Evolutionary conservation across 1,140 invertebrate genomes (phyloP), one percentile per base, ranked within the genome.

Genomic region (Diploscapter pachys): DNA sequence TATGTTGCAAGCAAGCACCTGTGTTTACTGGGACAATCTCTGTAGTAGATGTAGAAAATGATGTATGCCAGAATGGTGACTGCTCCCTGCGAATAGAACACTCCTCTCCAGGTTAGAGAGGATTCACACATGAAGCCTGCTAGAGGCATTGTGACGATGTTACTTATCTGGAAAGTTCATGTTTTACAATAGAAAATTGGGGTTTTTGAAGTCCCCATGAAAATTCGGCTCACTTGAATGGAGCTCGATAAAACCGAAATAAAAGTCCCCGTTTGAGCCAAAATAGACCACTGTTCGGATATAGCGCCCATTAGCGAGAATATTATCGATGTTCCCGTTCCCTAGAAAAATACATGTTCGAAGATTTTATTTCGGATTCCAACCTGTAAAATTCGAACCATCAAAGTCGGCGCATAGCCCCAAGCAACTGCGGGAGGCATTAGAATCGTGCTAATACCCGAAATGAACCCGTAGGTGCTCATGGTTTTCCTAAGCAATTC

Each of bases 271-370:
- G 50, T 69, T 52, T 74, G 73, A 5, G 65, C 65, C 13, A 78
- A 61, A 0, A 84, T 80, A 48, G 80, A 71, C 84, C 84, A 84
- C 55, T 81, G 57, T 4, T 75, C 65, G n/a, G 79, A 76, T 52
- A 84, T 80, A 11, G 73, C 51, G 66, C 81, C 82, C 3, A 75
- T 79, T 3, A 84, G 82, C 6, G 84, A 77, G 63, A 78, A 83
- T 9, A 78, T 68, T n/a, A 79, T 81, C 9, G 82, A 75, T 13
- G 80, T 59, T 3, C 82, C 81, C 63, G 85, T 65, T n/a, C 82
- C 77, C 77, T 78, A 52, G 51, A 61, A 48, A 53, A 2, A 71
- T 31, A 31, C 31, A 3, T 8, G 0, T 56, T 72, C 11, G n/a
- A 31, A 0, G 3, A n/a, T 61, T 8, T 54, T 64, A 4, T 8